phyloP scores from a whole-genome alignment of 2,113 vertebrate species.

The Plecotus auritus region DNA sequence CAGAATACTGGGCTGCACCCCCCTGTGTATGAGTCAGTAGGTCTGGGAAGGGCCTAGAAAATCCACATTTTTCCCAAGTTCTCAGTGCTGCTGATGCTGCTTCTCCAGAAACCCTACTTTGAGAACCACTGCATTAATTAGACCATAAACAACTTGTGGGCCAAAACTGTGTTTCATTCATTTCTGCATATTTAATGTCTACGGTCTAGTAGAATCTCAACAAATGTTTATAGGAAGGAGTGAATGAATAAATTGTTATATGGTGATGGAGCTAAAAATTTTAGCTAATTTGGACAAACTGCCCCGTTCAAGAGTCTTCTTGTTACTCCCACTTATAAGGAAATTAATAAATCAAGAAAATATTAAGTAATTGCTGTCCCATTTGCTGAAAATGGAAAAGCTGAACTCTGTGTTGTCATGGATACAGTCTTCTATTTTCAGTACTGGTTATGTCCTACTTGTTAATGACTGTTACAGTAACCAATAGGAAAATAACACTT shows the following conservation, averaged over 20 bases:
- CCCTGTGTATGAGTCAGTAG: not conserved
- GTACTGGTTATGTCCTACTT: constrained; percentile 59
- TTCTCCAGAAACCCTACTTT: not conserved
- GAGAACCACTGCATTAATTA: not conserved
- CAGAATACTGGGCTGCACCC: no score
- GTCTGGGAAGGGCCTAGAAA: not conserved
- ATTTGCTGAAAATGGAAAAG: constrained; percentile 75
- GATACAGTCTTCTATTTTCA: constrained; percentile 72
- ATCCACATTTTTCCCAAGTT: not conserved
- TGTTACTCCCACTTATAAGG: constrained; percentile 48
- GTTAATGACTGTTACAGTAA: constrained; percentile 74
- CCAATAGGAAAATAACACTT: constrained; percentile 74
- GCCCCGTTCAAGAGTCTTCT: constrained; percentile 48
- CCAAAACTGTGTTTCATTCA: not conserved
- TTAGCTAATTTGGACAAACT: constrained; percentile 46
- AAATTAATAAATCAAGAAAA: constrained; percentile 75
- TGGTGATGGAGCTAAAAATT: constrained; percentile 16
- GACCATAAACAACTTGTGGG: not conserved
- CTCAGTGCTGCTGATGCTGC: not conserved
- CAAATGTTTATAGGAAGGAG: constrained; percentile 4
- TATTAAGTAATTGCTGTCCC: constrained; percentile 73
- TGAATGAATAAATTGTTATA: constrained; percentile 3
- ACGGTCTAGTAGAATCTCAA: constrained; percentile 36
- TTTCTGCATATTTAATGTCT: not conserved
- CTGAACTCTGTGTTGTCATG: constrained; percentile 74